Base-by-base conservation (phyloP, 2,113 vertebrate genomes). In the Sorex araneus region DNA sequence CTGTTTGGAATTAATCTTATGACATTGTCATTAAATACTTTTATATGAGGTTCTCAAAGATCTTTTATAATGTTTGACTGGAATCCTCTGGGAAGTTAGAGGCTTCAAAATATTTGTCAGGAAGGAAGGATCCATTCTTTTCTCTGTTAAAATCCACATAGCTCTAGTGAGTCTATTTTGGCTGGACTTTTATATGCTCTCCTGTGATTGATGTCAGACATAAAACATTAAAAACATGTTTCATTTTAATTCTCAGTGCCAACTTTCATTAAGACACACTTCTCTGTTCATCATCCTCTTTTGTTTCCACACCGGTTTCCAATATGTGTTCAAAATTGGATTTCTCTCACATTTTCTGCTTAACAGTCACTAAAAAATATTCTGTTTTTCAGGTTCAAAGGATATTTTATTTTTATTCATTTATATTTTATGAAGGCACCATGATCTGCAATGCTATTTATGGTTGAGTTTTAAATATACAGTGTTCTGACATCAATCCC, bases 331-430 rank as follows among this genome's bases (percentile, higher is more conserved):
- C 19, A 30, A 36, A 50, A 30, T 11, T 60, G 79, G 27, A 11
- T 36, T 90, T 30, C 28, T 47, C 28, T 19, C n/a, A 76, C 9
- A 3, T 76, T 90, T 93, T 87, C 67, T 78, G 91, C 23, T 82
- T 47, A 28, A 10, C 71, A 50, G 36, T 75, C 75, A 32, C 34
- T 36, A 84, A 40, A 36, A 60, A 71, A 54, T 30, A 66, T 23
- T 23, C 8, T 6, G 47, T 6, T 60, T 21, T 60, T 23, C 57
- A 60, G 18, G 19, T 4, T 23, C 57, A 60, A 60, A 23, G 19
- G 57, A 60, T 60, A 60, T 60, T 60, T 60, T 7, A 19, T 23
- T 60, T 60, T 60, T 60, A 60, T 19, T 60, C 16, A 60, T 3
- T 19, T 60, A 19, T 2, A 60, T 60, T 60, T 60, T 60, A 6